These are phyloP conservation scores for Drosophila leontia DNA, from an alignment of 1,140 invertebrate species.

Conservation along the genomic window DNA sequence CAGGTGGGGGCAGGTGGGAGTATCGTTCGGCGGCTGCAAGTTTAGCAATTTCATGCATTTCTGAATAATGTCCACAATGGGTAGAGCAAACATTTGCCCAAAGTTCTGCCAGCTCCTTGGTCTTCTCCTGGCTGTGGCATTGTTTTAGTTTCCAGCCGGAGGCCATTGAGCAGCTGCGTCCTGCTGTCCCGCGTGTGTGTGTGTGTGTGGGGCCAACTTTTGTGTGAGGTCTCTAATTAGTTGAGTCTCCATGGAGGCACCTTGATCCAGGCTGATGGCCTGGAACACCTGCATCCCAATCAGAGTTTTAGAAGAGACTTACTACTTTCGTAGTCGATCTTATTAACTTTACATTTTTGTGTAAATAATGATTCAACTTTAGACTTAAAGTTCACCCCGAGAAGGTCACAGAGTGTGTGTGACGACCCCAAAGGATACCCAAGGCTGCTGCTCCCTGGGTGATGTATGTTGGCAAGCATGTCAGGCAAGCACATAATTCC, in stretches of 20 bases:
- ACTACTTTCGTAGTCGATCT: neutral
- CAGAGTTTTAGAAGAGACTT: neutral
- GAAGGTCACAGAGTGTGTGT: neutral
- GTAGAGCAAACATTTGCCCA: conserved; percentile 66
- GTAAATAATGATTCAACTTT: neutral
- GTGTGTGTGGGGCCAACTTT: conserved; percentile 34
- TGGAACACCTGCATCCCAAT: neutral
- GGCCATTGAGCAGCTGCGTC: conserved; percentile 39
- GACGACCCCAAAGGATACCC: conserved; percentile 1
- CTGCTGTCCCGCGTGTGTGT: neutral
- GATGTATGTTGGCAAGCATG: conserved; percentile 29
- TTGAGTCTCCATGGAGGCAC: conserved; percentile 18
- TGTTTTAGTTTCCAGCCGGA: conserved; percentile 17
- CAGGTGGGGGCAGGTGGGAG: too few species aligned
- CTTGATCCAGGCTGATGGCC: conserved; percentile 30
- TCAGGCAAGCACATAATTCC: conserved; percentile 52
- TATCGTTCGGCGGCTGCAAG: conserved; percentile 34
- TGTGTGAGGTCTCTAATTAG: conserved; percentile 42
- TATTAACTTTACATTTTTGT: neutral
- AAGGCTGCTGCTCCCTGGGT: conserved; percentile 2
- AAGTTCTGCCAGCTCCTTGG: conserved; percentile 43
- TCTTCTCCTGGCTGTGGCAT: conserved; percentile 13
- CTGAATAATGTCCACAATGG: conserved; percentile 75
- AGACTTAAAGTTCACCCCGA: neutral
- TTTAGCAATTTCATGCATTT: conserved; percentile 78